Percentiles rank a stretch among this genome's conserved stretches.
Evolutionary conservation across 2,888 invertebrate species (phyloP).

Genomic region (Protonemura montana): DNA sequence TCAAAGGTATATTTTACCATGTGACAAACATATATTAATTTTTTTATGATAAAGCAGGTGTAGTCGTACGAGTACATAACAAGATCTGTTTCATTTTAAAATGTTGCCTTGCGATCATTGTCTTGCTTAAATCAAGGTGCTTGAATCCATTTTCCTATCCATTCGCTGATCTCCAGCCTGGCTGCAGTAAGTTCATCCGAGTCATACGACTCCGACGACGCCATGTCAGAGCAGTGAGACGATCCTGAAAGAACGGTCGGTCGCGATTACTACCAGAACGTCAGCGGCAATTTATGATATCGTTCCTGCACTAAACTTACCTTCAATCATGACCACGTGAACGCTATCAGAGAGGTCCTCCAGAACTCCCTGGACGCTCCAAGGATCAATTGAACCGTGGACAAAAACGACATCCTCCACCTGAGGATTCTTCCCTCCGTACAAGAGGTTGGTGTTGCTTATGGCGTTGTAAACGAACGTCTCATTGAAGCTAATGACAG

Average conservation of each 20-base stretch:
- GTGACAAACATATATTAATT: no score
- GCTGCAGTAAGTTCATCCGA: neutral
- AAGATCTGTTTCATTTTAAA: no score
- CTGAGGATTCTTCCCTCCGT: conserved; percentile 63
- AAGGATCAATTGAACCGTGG: conserved; percentile 69
- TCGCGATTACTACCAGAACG: neutral
- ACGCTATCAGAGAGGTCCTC: conserved; percentile 50
- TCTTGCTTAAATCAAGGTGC: neutral
- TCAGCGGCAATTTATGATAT: no score
- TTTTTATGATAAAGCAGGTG: no score
- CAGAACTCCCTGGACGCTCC: conserved; percentile 64
- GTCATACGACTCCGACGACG: neutral
- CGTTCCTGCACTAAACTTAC: no score
- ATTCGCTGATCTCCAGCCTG: neutral
- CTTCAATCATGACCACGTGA: conserved; percentile 40
- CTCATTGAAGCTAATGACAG: conserved; percentile 52
- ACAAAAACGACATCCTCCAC: conserved; percentile 66
- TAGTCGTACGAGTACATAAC: no score
- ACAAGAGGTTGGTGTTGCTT: conserved; percentile 61
- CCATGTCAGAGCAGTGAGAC: conserved; percentile 38
- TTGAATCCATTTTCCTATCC: conserved; percentile 14
- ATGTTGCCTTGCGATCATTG: no score
- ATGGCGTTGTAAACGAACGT: conserved; percentile 58
- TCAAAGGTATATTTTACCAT: no score
- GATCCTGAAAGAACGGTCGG: conserved; percentile 44